Evolutionary conservation across 1,140 invertebrate species (phyloP), one percentile per base, ranked within the genome.

Genomic region (Temnothorax nylanderi): DNA sequence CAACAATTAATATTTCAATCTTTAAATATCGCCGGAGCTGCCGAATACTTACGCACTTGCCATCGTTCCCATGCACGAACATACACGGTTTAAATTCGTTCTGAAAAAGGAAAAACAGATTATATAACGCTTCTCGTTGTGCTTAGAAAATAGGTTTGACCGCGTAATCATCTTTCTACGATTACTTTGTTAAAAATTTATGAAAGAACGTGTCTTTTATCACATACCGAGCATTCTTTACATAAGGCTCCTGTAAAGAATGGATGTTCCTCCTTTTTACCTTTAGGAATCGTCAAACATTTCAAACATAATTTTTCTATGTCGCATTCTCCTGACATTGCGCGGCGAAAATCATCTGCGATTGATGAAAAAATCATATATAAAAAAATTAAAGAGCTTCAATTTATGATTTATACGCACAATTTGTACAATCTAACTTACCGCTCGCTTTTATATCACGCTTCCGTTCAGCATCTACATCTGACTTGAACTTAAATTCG

Each of bases 31-130:
- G 13, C 4, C 18, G 69, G 49, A 49, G 65, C 49, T 37, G 56
- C 67, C 32, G 34, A 78, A 64, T 84, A 92, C 93, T 93, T 90
- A 94, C 94, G 72, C 93, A 93, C 88, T 95, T 94, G 47, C 89
- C 92, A 77, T 94, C 94, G 54, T 94, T 92, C 1, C 93, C 94
- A 18, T 91, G 94, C 21, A 93, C 91, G 69, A 93, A 94, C 74
- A 95, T 90, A 18, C 90, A 92, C n/a, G 94, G 92, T 67, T 92
- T 91, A 49, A 92, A 94, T 2, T 86, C 71, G 54, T 92, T 88
- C 94, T 94, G 11, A 10, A 67, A 67, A 67, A 67, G 44, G 18
- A 13, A 37, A 71, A 93, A 91, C 16, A 7, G 37, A 18, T 16
- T 2, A 44, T 26, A 26, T 18, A 80, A 67, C 0, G 21, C 5